Conservation (phyloP, 2,888 invertebrate species). For the Patella ulyssiponensis region DNA sequence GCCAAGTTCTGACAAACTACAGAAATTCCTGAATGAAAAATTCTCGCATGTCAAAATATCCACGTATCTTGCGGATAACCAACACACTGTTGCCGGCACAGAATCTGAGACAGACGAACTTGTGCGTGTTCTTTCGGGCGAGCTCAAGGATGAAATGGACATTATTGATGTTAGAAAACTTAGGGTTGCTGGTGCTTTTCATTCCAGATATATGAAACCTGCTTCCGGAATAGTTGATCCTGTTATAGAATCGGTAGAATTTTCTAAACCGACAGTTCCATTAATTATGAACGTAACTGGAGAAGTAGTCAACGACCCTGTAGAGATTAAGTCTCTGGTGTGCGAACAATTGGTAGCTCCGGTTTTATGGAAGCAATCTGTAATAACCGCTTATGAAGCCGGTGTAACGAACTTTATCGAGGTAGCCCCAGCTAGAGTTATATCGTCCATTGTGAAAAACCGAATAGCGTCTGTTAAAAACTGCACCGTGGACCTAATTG, state of each 20-base stretch:
- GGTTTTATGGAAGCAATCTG: background rate
- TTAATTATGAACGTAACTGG: slow-evolving; percentile 1
- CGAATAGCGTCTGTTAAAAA: background rate
- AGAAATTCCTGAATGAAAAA: background rate
- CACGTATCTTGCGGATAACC: slow-evolving; percentile 1
- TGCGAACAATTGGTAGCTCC: slow-evolving; percentile 5
- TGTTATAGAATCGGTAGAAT: background rate
- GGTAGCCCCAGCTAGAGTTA: background rate
- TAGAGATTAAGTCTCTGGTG: background rate
- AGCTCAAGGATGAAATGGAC: background rate
- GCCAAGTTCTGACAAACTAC: slow-evolving; percentile 18
- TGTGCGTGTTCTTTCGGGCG: background rate
- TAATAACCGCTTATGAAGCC: background rate
- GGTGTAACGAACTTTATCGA: slow-evolving; percentile 1
- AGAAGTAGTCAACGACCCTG: background rate
- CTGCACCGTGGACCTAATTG: background rate
- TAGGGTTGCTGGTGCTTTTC: background rate
- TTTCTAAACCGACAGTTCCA: background rate
- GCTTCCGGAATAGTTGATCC: background rate
- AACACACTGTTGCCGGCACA: background rate
- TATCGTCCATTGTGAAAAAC: slow-evolving; percentile 4
- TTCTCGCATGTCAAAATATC: background rate
- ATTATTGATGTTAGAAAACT: background rate
- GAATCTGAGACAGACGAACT: background rate
- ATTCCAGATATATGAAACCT: background rate